Conservation (phyloP, 1,140 invertebrate species). For the Micrasema longulum region DNA sequence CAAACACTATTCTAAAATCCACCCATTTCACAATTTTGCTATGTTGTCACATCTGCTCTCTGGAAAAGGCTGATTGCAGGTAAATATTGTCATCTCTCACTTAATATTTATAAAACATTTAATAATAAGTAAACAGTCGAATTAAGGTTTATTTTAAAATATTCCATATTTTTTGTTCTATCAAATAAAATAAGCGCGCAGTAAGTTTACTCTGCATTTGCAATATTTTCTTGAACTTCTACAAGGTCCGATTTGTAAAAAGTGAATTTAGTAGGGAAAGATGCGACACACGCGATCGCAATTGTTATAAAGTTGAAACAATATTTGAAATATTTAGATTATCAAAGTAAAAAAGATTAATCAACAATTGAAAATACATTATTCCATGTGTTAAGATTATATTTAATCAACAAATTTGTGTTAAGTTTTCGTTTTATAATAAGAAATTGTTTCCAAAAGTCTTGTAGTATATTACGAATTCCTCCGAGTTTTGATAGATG, state of each 20-base stretch:
- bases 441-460: conserved; percentile 34
- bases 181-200: conserved; percentile 1
- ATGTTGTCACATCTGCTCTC: conserved; percentile 43
- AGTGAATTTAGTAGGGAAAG: conserved; percentile 40
- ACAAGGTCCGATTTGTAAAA: conserved; percentile 31
- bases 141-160: conserved; percentile 4
- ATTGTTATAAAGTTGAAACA: conserved; percentile 44
- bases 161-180: conserved; percentile 17
- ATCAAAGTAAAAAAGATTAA: conserved; percentile 12
- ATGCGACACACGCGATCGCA: conserved; percentile 44
- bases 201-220: conserved; percentile 39
- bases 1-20: conserved; percentile 39
- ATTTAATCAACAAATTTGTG: conserved; percentile 13
- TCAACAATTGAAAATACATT: neutral
- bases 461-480: conserved; percentile 21
- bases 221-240: conserved; percentile 43
- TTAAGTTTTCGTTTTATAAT: conserved; percentile 20
- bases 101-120: conserved; percentile 41
- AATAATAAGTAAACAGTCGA: conserved; percentile 29
- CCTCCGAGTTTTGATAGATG: conserved; percentile 30
- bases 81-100: conserved; percentile 47
- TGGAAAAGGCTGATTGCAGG: conserved; percentile 40
- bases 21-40: conserved; percentile 45
- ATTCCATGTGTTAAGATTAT: conserved; percentile 9
- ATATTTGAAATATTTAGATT: conserved; percentile 39